Evolutionary conservation across 2,888 invertebrate genomes (phyloP).

Genomic region (Bursaphelenchus okinawaensis): DNA sequence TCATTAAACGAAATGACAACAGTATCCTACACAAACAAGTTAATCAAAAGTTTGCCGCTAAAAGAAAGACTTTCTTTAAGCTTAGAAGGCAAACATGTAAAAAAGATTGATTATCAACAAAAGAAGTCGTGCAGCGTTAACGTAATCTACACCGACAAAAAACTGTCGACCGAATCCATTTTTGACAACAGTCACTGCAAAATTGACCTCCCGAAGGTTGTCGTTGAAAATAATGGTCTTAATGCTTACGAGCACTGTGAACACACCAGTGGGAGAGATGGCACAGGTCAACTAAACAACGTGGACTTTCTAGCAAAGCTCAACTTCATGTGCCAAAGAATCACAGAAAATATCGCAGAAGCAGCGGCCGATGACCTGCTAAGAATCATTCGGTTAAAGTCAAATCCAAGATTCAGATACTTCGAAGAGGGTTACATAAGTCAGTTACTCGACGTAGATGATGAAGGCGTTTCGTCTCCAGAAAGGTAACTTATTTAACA

Average conservation of each 20-base stretch:
- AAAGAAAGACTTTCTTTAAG: constrained; percentile 4
- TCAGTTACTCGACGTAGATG: constrained; percentile 9
- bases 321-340: constrained; percentile 51
- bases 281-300: constrained; percentile 11
- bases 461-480: no score
- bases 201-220: not conserved
- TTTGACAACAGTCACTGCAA: not conserved
- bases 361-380: constrained; percentile 32
- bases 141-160: constrained; percentile 3
- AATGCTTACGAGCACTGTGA: constrained; percentile 19
- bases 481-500: no score
- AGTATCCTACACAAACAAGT: constrained; percentile 3
- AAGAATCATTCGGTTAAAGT: constrained; percentile 15
- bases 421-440: constrained; percentile 41
- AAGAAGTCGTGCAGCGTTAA: constrained; percentile 2
- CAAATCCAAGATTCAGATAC: constrained; percentile 52
- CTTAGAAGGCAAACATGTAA: constrained; percentile 6
- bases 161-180: not conserved
- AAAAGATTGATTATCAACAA: constrained; percentile 10
- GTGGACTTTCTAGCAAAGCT: constrained; percentile 49
- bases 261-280: not conserved
- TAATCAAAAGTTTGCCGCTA: not conserved
- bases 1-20: constrained; percentile 5
- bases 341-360: constrained; percentile 53
- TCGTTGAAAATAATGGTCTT: not conserved